Conservation (phyloP, 35 echinoderm and acorn worm species). For the Hemicentrotus pulcherrimus region DNA sequence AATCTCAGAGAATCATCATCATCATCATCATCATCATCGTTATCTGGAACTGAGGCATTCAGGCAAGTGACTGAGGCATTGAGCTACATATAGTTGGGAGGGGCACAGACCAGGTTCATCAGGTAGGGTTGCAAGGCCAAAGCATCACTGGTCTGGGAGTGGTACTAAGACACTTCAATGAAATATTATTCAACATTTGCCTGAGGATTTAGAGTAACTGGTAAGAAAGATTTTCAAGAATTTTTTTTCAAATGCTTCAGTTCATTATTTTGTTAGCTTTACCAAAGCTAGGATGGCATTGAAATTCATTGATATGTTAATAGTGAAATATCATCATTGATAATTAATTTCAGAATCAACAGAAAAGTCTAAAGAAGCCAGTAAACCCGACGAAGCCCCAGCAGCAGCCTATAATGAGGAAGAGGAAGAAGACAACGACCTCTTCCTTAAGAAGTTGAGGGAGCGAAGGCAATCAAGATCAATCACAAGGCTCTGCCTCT, state of each 20-base stretch:
- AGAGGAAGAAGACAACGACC: slow-evolving; percentile 27
- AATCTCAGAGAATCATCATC: too few species aligned
- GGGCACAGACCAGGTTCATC: too few species aligned
- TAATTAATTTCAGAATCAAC: neutral
- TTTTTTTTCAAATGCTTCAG: neutral
- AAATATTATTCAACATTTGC: too few species aligned
- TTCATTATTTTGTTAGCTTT: too few species aligned
- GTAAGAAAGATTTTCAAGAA: neutral
- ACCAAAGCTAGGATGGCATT: neutral
- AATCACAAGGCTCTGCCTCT: slow-evolving; percentile 55
- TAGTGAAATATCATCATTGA: neutral
- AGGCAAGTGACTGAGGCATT: too few species aligned
- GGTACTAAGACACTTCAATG: too few species aligned
- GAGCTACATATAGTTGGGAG: too few species aligned
- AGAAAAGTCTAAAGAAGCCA: neutral
- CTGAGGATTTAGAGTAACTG: too few species aligned
- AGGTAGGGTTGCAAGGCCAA: too few species aligned
- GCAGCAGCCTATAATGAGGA: neutral
- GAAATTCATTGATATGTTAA: neutral
- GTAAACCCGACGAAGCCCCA: neutral
- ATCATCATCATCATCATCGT: too few species aligned
- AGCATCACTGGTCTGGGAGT: too few species aligned
- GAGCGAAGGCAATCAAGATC: slow-evolving; percentile 39
- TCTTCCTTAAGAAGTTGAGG: slow-evolving; percentile 55
- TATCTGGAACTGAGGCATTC: too few species aligned